Evolutionary conservation across 2,113 vertebrate genomes (phyloP).

Genomic region (Pituophis catenifer): DNA sequence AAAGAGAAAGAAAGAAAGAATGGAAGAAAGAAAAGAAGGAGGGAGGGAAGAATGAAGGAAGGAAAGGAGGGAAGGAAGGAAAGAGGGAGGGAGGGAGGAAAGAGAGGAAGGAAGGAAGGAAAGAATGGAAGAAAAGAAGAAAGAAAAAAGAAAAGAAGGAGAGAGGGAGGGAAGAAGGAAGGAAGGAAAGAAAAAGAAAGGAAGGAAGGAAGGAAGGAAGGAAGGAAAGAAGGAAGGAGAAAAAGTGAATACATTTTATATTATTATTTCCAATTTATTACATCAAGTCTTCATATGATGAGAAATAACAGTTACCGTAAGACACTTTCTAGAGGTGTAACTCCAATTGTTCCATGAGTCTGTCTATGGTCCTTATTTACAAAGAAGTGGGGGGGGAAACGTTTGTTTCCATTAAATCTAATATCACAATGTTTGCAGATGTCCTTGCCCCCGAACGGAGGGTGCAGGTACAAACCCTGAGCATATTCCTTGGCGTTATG

Average conservation of each 20-base stretch:
- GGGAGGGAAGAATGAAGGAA: accelerated
- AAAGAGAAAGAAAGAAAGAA: too few relatives aligned
- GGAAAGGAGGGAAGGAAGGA: too few relatives aligned
- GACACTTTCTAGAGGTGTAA: constrained; percentile 42
- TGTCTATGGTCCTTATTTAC: constrained; percentile 34
- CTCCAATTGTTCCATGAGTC: constrained; percentile 59
- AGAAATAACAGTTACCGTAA: constrained; percentile 34
- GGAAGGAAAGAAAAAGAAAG: too few relatives aligned
- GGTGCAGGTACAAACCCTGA: constrained; percentile 1
- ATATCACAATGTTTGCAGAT: constrained; percentile 44
- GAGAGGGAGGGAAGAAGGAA: too few relatives aligned
- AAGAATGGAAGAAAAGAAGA: too few relatives aligned
- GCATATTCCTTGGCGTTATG: not conserved
- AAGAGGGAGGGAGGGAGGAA: too few relatives aligned
- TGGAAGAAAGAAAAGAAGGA: too few relatives aligned
- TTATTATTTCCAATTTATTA: constrained; percentile 63
- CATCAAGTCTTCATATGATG: constrained; percentile 42
- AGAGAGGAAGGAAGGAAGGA: too few relatives aligned
- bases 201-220: too few relatives aligned
- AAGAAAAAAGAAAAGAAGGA: too few relatives aligned
- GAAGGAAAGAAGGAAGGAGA: too few relatives aligned
- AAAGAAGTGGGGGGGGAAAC: not conserved
- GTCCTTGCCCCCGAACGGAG: constrained; percentile 34
- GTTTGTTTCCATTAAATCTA: constrained; percentile 22
- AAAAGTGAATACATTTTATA: constrained; percentile 47